Base-by-base conservation (phyloP, 2,888 invertebrate species). In the Crossocerus cetratus region DNA sequence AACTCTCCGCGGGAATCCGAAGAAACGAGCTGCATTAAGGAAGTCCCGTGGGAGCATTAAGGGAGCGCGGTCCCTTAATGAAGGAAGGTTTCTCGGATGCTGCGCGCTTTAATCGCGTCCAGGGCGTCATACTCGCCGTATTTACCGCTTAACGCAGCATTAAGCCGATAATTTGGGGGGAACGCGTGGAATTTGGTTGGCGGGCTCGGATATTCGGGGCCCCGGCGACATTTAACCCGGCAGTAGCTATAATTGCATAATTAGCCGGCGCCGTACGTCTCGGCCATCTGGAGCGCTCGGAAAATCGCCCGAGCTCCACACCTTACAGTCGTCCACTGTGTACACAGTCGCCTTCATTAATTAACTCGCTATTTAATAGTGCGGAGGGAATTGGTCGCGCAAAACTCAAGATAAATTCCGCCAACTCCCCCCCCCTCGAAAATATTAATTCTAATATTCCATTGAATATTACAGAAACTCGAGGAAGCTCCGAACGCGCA, bases 161-260 rank as follows among this genome's bases (percentile, higher is more conserved):
- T 74, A 69, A 60, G 55, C 62, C 66, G 66, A 70, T 76, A 74
- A 70, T 76, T 32, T 66, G 64, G 14, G 0, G 56, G 22, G 43
- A 23, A n/a, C 11, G 32, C 42, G 44, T 43, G 74, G 70, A 70
- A 75, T 76, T 75, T 76, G 67, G 75, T 75, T 75, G 75, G 61
- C 76, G 3, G 18, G 23, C 60, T 3, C 13, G 42, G 3, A 5
- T 3, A 21, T 11, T 13, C 44, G 14, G n/a, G n/a, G 32, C 8
- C 32, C 32, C 32, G 3, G 1, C 32, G 42, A 54, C 32, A 22
- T 53, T 62, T 53, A 44, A 13, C 42, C 60, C 5, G 60, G 54
- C 64, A 54, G 23, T 58, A 63, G 64, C 23, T 62, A 66, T 81
- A 81, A 81, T 81, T 78, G 65, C 72, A 78, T 81, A 80, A 80